Percentiles rank a stretch among this genome's conserved stretches.
These are phyloP conservation scores for Astyanax mexicanus DNA, from an alignment of 2,797 vertebrate genomes.

Conservation along the genomic window DNA sequence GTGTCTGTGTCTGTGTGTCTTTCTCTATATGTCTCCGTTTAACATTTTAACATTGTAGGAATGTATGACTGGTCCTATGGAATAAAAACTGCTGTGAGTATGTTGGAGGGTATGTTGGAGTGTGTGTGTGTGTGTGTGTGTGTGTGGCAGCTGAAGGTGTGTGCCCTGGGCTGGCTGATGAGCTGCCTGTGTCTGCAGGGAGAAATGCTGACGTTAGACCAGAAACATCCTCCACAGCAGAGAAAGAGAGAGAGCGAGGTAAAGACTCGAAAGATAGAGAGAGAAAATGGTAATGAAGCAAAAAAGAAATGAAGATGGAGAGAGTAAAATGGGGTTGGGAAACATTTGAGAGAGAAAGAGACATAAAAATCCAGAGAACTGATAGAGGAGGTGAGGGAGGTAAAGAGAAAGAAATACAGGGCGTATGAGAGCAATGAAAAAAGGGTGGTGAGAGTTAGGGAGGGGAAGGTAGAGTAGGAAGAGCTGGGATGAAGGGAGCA, in stretches of 20 bases:
- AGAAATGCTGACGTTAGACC: conserved; percentile 43
- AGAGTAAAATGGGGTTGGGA: neutral
- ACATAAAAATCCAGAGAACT: neutral
- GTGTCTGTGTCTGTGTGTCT: neutral
- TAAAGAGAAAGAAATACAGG: no score
- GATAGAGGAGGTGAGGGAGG: no score
- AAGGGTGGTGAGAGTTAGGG: neutral
- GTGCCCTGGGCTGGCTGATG: conserved; percentile 23
- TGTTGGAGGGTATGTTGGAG: neutral
- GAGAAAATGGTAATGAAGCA: neutral
- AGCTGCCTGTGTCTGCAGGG: conserved; percentile 47
- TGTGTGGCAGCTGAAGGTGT: conserved; percentile 20
- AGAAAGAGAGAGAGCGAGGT: conserved; percentile 2
- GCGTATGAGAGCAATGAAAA: neutral
- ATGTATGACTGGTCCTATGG: no score
- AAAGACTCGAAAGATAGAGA: neutral
- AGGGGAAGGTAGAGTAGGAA: neutral
- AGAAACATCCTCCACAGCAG: neutral
- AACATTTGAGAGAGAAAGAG: no score
- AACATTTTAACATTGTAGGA: no score
- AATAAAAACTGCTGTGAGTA: no score
- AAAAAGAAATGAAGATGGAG: neutral
- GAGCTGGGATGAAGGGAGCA: no score
- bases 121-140: neutral
- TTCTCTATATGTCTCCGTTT: no score